Evolutionary conservation across 2,888 invertebrate species (phyloP).

Genomic region (Metalampra italica): DNA sequence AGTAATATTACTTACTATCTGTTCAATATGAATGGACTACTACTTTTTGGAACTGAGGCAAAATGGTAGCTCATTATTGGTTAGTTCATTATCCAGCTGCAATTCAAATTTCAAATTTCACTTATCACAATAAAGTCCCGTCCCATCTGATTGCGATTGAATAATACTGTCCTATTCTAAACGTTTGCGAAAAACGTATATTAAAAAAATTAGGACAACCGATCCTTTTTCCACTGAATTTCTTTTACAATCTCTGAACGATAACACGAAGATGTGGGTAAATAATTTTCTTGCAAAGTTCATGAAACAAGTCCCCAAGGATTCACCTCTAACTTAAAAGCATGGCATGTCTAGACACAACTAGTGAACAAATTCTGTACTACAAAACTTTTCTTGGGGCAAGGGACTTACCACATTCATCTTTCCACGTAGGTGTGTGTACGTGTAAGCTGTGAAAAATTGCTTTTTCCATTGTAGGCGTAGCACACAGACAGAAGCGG

Average conservation of each 20-base stretch:
- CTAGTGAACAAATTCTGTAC: conserved; percentile 74
- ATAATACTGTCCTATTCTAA: no score
- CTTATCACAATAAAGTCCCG: no score
- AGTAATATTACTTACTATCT: no score
- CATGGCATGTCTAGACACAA: conserved; percentile 75
- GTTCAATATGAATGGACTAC: no score
- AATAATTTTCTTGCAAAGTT: conserved; percentile 25
- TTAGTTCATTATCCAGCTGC: no score
- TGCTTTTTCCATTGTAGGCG: conserved; percentile 54
- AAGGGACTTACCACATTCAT: conserved; percentile 66
- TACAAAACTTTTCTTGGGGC: conserved; percentile 74
- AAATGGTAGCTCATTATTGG: no score
- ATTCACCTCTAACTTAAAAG: conserved; percentile 70
- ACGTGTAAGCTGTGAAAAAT: conserved; percentile 70
- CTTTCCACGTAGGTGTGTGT: conserved; percentile 48
- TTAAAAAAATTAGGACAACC: no score
- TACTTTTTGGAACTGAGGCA: no score
- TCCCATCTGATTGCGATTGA: no score
- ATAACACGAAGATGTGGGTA: neutral
- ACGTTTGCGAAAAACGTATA: no score
- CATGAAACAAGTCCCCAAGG: conserved; percentile 55
- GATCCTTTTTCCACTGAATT: no score
- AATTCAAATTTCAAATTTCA: no score
- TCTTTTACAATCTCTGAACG: neutral
- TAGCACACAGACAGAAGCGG: conserved; percentile 34